Evolutionary conservation across 2,113 vertebrate species (phyloP).

Genomic region (Patagioenas fasciata): DNA sequence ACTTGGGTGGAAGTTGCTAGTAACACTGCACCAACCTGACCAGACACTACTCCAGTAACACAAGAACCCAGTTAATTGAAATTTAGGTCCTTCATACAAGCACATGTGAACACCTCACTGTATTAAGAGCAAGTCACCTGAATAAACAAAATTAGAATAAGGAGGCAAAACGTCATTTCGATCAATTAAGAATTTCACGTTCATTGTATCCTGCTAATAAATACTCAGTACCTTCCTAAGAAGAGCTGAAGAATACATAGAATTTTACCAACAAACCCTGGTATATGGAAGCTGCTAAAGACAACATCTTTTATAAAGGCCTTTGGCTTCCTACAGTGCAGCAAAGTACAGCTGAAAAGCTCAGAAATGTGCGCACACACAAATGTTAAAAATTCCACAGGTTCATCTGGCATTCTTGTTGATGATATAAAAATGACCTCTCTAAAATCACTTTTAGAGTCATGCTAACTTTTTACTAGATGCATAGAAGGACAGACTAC

Average conservation of each 20-base stretch:
- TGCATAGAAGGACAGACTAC: neutral
- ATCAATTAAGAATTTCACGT: neutral
- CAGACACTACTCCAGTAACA: neutral
- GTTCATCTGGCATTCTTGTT: neutral
- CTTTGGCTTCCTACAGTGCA: neutral
- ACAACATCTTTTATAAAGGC: neutral
- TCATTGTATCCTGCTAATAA: neutral
- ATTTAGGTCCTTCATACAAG: neutral
- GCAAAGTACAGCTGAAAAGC: neutral
- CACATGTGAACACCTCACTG: neutral
- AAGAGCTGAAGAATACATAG: neutral
- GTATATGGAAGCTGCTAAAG: neutral
- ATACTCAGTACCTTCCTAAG: neutral
- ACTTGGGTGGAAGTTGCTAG: neutral
- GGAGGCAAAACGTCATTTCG: neutral
- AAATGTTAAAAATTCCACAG: neutral
- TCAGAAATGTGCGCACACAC: neutral
- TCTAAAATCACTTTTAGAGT: neutral
- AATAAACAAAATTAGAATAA: neutral
- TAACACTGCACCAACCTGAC: neutral
- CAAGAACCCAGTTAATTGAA: neutral
- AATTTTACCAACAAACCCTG: neutral
- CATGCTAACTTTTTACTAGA: neutral
- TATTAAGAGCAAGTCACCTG: neutral
- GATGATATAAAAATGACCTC: neutral